A percentile compares a stretch with the other conserved stretches of the same genome.
Evolutionary conservation across 2,113 vertebrate species (phyloP).

Genomic region (Henicopernis longicauda): DNA sequence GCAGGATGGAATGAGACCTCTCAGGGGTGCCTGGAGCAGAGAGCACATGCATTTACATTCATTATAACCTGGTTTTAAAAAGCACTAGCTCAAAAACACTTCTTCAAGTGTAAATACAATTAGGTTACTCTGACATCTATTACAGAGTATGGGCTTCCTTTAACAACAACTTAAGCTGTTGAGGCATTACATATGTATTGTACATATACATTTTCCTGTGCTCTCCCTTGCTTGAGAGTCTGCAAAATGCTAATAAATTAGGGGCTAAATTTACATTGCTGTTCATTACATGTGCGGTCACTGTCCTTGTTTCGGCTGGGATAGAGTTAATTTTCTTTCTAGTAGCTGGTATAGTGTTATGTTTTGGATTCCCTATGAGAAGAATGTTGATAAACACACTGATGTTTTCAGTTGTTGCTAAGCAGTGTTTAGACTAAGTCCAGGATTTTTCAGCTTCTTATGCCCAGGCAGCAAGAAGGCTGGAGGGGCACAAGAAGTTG

Average conservation of each 20-base stretch:
- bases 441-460: too few species aligned
- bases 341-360: too few species aligned
- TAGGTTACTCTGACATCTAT: neutral
- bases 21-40: slow-evolving; percentile 84
- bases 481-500: too few species aligned
- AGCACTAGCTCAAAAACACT: neutral
- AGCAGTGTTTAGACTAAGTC: too few species aligned
- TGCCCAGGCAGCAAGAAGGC: too few species aligned
- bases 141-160: neutral
- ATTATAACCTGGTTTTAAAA: neutral
- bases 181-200: neutral
- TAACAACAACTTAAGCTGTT: neutral
- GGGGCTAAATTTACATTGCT: neutral
- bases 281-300: neutral
- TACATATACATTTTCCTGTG: neutral
- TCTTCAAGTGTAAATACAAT: neutral
- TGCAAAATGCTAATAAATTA: neutral
- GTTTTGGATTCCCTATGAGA: too few species aligned
- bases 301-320: too few species aligned
- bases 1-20: slow-evolving; percentile 92
- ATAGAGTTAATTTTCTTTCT: too few species aligned
- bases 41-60: neutral
- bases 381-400: too few species aligned
- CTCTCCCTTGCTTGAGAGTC: neutral
- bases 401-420: too few species aligned